Conservation (phyloP, 1,140 invertebrate species). For the Cherax destructor region DNA sequence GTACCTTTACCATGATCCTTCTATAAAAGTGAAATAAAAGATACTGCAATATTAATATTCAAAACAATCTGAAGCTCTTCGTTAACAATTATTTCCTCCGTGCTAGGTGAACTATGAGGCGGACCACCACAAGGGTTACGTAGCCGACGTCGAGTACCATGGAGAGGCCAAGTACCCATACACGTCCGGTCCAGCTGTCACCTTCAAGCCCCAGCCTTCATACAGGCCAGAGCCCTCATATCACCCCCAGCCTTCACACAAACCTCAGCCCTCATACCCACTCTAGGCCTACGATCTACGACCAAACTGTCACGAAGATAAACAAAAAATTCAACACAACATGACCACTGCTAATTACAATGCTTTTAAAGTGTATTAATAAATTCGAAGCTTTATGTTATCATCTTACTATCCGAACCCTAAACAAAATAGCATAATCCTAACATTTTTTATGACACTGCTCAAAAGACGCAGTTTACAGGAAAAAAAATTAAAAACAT, state of each 20-base stretch:
- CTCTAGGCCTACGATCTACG: no score
- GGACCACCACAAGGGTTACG: slow-evolving; percentile 73
- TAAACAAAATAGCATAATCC: no score
- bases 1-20: neutral
- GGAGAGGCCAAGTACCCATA: slow-evolving; percentile 71
- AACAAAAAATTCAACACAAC: no score
- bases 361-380: no score
- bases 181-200: slow-evolving; percentile 55
- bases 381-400: no score
- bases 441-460: no score
- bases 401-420: no score
- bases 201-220: slow-evolving; percentile 60
- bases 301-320: no score
- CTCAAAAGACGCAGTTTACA: no score
- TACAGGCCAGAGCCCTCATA: slow-evolving; percentile 1
- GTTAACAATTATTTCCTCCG: neutral
- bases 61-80: neutral
- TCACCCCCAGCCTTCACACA: neutral
- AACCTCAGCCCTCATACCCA: neutral
- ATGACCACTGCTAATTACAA: no score
- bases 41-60: neutral
- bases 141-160: slow-evolving; percentile 73
- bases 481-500: no score
- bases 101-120: slow-evolving; percentile 68
- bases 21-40: neutral